phyloP scores from a whole-genome alignment of 2,888 invertebrate species.

The Nomada hirtipes region DNA sequence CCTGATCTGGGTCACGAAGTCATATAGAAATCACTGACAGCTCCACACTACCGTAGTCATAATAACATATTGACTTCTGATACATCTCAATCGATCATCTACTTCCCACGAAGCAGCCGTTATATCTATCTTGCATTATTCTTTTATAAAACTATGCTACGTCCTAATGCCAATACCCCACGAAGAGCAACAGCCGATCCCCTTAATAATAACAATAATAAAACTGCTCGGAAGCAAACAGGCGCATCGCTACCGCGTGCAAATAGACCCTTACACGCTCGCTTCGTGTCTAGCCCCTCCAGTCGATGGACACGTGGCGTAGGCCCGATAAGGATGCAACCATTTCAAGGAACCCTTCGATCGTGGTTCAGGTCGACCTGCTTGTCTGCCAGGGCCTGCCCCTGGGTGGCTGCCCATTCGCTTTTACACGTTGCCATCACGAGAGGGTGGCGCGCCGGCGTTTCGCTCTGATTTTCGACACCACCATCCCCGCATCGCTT shows the following conservation, averaged over 20 bases:
- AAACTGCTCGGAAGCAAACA: too few relatives aligned
- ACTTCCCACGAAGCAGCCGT: too few relatives aligned
- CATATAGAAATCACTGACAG: too few relatives aligned
- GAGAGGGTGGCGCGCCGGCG: neutral
- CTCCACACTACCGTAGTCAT: too few relatives aligned
- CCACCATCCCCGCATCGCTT: neutral
- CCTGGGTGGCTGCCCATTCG: neutral
- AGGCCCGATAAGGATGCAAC: constrained; percentile 38
- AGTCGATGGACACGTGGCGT: constrained; percentile 17
- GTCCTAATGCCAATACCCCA: too few relatives aligned
- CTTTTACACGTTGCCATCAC: neutral
- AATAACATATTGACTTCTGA: too few relatives aligned
- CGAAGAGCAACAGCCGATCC: too few relatives aligned
- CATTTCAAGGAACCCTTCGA: constrained; percentile 63
- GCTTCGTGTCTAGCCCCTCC: neutral
- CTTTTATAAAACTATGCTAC: too few relatives aligned
- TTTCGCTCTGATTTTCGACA: constrained; percentile 48
- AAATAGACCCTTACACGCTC: neutral
- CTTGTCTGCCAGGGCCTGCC: constrained; percentile 13
- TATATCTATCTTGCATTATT: too few relatives aligned
- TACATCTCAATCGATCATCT: too few relatives aligned
- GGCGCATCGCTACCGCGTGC: neutral
- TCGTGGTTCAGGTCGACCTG: constrained; percentile 47
- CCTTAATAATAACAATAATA: too few relatives aligned
- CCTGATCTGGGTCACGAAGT: too few relatives aligned